phyloP scores from a whole-genome alignment of 2,797 vertebrate species.

The Scarus forsteni region DNA sequence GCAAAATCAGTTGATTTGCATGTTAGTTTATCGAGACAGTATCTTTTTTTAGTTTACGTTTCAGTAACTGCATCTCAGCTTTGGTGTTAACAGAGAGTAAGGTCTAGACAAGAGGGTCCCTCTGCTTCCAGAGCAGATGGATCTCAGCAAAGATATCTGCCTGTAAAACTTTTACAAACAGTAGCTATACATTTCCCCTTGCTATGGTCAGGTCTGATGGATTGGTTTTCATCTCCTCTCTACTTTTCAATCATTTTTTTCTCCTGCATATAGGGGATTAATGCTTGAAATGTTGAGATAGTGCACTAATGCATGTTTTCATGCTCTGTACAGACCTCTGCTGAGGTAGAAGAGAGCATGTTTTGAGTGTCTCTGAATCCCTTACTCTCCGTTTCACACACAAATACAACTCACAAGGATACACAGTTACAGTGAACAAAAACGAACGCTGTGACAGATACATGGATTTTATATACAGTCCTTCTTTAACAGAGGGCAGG shows the following conservation, averaged over 20 bases:
- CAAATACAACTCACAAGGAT: not conserved
- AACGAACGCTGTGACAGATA: not conserved
- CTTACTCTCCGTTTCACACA: not conserved
- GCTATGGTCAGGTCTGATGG: slow-evolving; percentile 19
- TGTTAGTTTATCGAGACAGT: too few species aligned
- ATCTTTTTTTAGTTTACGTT: not conserved
- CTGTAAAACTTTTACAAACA: slow-evolving; percentile 15
- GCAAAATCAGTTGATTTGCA: too few species aligned
- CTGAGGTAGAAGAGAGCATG: not conserved
- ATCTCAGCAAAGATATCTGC: slow-evolving; percentile 17
- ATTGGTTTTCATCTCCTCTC: slow-evolving; percentile 33
- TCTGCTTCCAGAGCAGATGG: slow-evolving; percentile 12
- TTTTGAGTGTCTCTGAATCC: slow-evolving; percentile 3
- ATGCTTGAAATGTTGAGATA: slow-evolving; percentile 26
- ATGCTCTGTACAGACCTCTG: not conserved
- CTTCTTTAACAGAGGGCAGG: slow-evolving; percentile 1
- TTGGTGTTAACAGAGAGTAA: not conserved
- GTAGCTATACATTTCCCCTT: slow-evolving; percentile 41
- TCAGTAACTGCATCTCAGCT: slow-evolving; percentile 10
- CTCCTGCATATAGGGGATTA: slow-evolving; percentile 16
- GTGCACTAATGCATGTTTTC: slow-evolving; percentile 28
- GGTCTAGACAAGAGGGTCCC: not conserved
- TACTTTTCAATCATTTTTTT: slow-evolving; percentile 13
- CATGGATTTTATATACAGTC: slow-evolving; percentile 8
- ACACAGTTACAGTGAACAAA: slow-evolving; percentile 5